Evolutionary conservation across 2,113 vertebrate genomes (phyloP).

Genomic region (Urocitellus parryii): DNA sequence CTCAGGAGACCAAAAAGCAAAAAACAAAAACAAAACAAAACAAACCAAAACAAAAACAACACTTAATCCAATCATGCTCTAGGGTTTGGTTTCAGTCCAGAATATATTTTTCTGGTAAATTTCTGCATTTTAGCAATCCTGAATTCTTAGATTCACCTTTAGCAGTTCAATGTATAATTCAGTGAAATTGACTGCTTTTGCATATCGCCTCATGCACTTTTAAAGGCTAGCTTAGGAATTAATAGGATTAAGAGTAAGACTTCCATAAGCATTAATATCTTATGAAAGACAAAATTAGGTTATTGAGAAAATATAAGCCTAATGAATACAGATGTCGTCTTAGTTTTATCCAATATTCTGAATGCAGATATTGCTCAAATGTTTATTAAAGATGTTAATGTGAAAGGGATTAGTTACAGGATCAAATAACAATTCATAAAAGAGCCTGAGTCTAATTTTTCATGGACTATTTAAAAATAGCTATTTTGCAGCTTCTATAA

Average conservation of each 20-base stretch:
- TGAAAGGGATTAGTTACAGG: slow-evolving; percentile 71
- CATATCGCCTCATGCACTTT: slow-evolving; percentile 62
- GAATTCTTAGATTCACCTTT: slow-evolving; percentile 57
- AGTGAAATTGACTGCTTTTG: slow-evolving; percentile 47
- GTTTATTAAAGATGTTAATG: slow-evolving; percentile 75
- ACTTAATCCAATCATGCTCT: not conserved
- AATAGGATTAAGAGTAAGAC: slow-evolving; percentile 70
- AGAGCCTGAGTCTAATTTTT: slow-evolving; percentile 48
- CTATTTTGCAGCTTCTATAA: not conserved
- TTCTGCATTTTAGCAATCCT: slow-evolving; percentile 45
- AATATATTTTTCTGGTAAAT: not conserved
- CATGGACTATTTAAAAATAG: slow-evolving; percentile 59
- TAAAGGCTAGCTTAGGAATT: slow-evolving; percentile 68
- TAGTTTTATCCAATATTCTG: slow-evolving; percentile 55
- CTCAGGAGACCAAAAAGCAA: not conserved
- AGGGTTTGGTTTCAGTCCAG: not conserved
- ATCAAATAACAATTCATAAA: slow-evolving; percentile 63
- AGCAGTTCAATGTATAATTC: slow-evolving; percentile 47
- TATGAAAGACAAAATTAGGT: slow-evolving; percentile 70
- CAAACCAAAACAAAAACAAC: not conserved
- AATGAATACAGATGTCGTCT: slow-evolving; percentile 70
- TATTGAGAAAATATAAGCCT: slow-evolving; percentile 76
- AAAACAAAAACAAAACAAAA: not conserved
- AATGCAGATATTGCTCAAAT: slow-evolving; percentile 61
- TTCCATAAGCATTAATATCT: slow-evolving; percentile 72